Evolutionary conservation across 2,113 vertebrate species (phyloP).

Genomic region (Chinchilla lanigera): DNA sequence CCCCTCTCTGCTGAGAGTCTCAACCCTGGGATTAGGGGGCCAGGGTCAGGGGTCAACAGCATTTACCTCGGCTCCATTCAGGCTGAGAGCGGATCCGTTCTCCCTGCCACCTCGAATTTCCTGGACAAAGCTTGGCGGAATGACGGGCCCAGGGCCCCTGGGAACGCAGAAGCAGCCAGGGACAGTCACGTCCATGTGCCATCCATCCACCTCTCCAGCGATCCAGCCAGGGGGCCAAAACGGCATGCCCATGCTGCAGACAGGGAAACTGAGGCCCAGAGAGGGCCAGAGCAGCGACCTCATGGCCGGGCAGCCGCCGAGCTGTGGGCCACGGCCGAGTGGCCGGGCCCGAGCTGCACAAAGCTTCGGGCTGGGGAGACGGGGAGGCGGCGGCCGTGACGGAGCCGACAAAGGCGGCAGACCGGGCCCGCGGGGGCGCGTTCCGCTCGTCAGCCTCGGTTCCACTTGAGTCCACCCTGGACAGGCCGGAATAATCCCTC

Average conservation of each 20-base stretch:
- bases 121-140: conserved; percentile 1
- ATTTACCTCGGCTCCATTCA: conserved; percentile 67
- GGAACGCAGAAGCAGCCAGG: not conserved
- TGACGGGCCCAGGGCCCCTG: not conserved
- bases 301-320: not conserved
- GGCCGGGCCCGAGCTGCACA: not conserved
- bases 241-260: accelerated
- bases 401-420: conserved; percentile 85
- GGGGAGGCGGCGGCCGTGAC: conserved; percentile 71
- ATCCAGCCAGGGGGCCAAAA: accelerated
- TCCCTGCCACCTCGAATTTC: conserved; percentile 73
- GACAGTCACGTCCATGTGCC: not conserved
- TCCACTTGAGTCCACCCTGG: conserved; percentile 90
- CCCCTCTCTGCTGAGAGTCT: not conserved
- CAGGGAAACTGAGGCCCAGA: not conserved
- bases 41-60: conserved; percentile 61
- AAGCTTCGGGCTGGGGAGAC: conserved; percentile 70
- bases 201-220: accelerated
- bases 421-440: conserved; percentile 80
- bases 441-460: conserved; percentile 88
- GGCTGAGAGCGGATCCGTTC: conserved; percentile 20
- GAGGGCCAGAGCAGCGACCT: accelerated
- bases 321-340: not conserved
- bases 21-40: conserved; percentile 61
- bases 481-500: conserved; percentile 88